Conservation (phyloP, 2,113 vertebrate species). For the Desmodus rotundus region DNA sequence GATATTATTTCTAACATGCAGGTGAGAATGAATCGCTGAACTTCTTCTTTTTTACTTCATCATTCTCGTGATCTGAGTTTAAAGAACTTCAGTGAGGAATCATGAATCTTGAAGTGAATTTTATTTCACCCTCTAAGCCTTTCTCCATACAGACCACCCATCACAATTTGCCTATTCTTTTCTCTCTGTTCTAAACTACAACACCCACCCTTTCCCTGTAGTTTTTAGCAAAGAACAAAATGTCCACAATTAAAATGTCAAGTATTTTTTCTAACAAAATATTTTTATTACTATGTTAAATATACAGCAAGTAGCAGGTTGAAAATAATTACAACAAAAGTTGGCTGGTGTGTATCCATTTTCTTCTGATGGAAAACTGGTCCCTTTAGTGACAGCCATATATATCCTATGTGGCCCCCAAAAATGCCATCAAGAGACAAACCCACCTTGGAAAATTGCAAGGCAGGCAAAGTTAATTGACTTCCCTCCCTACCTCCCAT, state of each 20-base stretch:
- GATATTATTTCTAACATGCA: not conserved
- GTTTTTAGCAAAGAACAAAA: slow-evolving; percentile 44
- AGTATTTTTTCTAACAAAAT: slow-evolving; percentile 50
- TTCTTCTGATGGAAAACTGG: not conserved
- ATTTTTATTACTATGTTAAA: slow-evolving; percentile 36
- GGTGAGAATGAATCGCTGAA: not conserved
- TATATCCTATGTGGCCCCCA: not conserved
- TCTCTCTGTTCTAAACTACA: not conserved
- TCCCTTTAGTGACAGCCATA: not conserved
- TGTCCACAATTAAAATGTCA: slow-evolving; percentile 36
- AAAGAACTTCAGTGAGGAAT: not conserved
- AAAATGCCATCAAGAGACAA: not conserved
- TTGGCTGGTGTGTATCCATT: not conserved
- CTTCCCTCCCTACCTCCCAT: accelerated
- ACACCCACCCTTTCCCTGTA: slow-evolving; percentile 7
- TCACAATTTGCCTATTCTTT: not conserved
- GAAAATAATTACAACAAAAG: slow-evolving; percentile 11
- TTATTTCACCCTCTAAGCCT: not conserved
- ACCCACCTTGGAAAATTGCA: not conserved
- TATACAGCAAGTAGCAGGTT: not conserved
- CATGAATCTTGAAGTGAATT: not conserved
- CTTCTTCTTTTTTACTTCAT: not conserved
- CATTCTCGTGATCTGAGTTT: not conserved
- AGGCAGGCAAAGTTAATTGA: not conserved
- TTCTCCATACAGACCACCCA: not conserved